Evolutionary conservation across 1,140 invertebrate species (phyloP), one percentile per base, ranked within the genome.

Genomic region (Saxidomus purpurata): DNA sequence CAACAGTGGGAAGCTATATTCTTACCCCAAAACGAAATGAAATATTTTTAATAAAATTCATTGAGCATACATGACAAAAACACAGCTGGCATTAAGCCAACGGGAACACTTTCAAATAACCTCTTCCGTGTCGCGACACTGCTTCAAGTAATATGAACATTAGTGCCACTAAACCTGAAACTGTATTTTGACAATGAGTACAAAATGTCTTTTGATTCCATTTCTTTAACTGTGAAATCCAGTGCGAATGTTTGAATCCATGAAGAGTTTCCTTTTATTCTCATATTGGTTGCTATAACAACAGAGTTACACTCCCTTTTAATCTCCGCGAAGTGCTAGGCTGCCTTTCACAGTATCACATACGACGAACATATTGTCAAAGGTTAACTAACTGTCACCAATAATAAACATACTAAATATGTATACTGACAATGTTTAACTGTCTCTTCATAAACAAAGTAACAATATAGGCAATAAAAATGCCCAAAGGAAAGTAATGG

Each of bases 11-110:
- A n/a, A 71, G 67, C 25, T 28, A 71, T 4, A 71, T 38, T 1
- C 0, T n/a, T 71, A 71, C 67, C 67, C 34, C 3, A 38, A 71
- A 71, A 71, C 28, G 59, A 40, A 63, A 63, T 47, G 80, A 63
- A 28, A 40, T 43, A 25, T 61, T 61, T 43, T 59, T 22, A 80
- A 80, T 25, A n/a, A 40, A 43, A 63, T 43, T 34, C 28, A 79
- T 79, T 79, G 76, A 79, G 76, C 76, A 79, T 47, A 52, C 28
- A 49, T 55, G 22, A 79, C 28, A 55, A 79, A 77, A 52, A 28
- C 31, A 31, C 63, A 31, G 63, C 74, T 77, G 19, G 74, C 28
- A 17, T 79, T 52, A 8, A 55, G 0, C 43, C 38, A 76, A 9
- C 25, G 0, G 28, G 59, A 63, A 63, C 59, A 63, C 22, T 63